Conservation (phyloP, 2,797 vertebrate genomes). For the Fistularia tabacaria region DNA sequence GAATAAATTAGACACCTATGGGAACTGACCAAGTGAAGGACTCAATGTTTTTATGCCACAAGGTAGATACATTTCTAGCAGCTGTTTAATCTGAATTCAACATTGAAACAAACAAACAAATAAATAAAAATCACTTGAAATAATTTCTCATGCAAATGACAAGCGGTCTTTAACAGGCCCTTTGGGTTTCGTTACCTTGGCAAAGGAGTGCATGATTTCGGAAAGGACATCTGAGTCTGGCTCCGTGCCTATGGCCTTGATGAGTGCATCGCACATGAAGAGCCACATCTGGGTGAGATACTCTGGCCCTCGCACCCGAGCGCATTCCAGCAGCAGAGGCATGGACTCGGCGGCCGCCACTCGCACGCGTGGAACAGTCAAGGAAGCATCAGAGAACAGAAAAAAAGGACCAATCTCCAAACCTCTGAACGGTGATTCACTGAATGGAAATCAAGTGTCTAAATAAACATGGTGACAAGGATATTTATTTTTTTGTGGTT, state of each 20-base stretch:
- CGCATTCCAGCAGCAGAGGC: conserved; percentile 95
- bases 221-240: conserved; percentile 96
- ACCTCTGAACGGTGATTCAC: too few species aligned
- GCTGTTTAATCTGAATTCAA: too few species aligned
- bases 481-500: neutral
- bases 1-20: too few species aligned
- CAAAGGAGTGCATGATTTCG: conserved; percentile 98
- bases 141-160: neutral
- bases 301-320: conserved; percentile 89
- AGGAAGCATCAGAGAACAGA: conserved; percentile 43
- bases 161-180: neutral
- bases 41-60: too few species aligned
- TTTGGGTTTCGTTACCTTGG: conserved; percentile 79
- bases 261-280: conserved; percentile 98
- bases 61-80: too few species aligned
- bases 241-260: conserved; percentile 97
- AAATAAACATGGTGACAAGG: neutral
- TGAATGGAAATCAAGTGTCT: too few species aligned
- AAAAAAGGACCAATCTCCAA: too few species aligned
- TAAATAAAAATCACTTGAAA: too few species aligned
- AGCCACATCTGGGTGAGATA: conserved; percentile 99
- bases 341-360: conserved; percentile 96
- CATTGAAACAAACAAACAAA: too few species aligned
- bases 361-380: conserved; percentile 84
- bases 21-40: too few species aligned